phyloP scores from a whole-genome alignment of 2,797 vertebrate genomes.

The Argentina silus region DNA sequence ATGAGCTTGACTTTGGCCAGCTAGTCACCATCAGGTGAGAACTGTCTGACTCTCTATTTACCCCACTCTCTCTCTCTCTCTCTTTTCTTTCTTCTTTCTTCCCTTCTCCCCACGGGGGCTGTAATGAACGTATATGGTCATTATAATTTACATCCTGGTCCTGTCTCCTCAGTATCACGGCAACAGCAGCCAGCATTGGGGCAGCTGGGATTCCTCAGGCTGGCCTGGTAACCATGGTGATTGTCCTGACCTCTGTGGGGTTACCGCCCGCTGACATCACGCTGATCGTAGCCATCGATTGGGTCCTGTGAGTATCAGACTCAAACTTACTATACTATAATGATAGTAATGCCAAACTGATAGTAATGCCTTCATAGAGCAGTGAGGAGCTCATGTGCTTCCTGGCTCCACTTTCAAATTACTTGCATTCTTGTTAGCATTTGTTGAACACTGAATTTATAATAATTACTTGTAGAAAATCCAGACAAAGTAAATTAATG shows the following conservation, averaged over 20 bases:
- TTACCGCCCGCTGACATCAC: constrained; percentile 89
- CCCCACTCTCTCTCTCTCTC: background rate
- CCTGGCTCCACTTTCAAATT: too few relatives aligned
- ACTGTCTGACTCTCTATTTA: background rate
- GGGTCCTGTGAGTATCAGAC: constrained; percentile 85
- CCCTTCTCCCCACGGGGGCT: background rate
- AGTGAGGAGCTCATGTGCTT: too few relatives aligned
- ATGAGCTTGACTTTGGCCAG: constrained; percentile 87
- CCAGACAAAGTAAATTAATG: too few relatives aligned
- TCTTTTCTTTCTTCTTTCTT: background rate
- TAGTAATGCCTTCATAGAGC: background rate
- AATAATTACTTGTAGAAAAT: too few relatives aligned
- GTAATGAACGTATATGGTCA: too few relatives aligned
- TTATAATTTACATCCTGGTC: background rate
- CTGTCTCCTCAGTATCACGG: constrained; percentile 80
- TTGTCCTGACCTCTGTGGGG: constrained; percentile 89
- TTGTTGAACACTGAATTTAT: too few relatives aligned
- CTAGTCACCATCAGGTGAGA: constrained; percentile 88
- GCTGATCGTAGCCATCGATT: constrained; percentile 87
- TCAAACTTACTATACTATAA: too few relatives aligned
- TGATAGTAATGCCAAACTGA: background rate
- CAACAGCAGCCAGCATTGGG: constrained; percentile 89
- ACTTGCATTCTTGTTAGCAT: too few relatives aligned
- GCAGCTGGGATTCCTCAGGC: constrained; percentile 90
- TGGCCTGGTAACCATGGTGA: constrained; percentile 90